Conservation (phyloP, 2,888 invertebrate species). For the Erebia palarica region DNA sequence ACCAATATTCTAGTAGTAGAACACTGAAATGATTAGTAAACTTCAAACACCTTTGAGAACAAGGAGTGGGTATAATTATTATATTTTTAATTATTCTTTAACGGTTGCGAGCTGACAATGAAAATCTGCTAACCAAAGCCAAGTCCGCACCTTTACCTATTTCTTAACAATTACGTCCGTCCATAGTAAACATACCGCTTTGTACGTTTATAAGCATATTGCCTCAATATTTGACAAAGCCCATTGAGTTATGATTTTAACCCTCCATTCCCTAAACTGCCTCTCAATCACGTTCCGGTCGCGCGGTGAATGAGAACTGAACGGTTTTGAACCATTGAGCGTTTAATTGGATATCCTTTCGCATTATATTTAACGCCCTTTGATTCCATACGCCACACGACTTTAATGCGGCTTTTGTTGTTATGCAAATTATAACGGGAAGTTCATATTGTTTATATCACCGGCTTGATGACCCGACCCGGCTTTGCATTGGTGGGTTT, state of each 20-base stretch:
- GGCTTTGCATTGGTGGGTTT: too few relatives aligned
- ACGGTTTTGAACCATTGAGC: constrained; percentile 16
- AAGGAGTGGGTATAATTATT: too few relatives aligned
- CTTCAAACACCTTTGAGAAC: too few relatives aligned
- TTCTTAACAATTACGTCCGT: not conserved
- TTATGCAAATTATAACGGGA: not conserved
- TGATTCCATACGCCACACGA: constrained; percentile 28
- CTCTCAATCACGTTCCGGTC: constrained; percentile 38
- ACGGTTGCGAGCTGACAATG: too few relatives aligned
- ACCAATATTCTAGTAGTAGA: too few relatives aligned
- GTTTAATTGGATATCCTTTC: constrained; percentile 28
- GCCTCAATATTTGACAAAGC: constrained; percentile 1
- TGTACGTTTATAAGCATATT: not conserved
- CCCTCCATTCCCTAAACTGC: constrained; percentile 24
- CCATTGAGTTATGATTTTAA: constrained; percentile 6
- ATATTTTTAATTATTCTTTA: too few relatives aligned
- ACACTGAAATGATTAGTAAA: too few relatives aligned
- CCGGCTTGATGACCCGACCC: too few relatives aligned
- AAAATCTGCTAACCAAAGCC: too few relatives aligned
- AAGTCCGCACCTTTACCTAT: not conserved
- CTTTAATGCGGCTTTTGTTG: constrained; percentile 22
- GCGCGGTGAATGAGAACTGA: constrained; percentile 27
- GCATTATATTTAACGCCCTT: constrained; percentile 25
- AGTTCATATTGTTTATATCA: not conserved
- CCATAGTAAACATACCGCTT: not conserved